These are phyloP conservation scores for Eumaeus atala DNA, from an alignment of 1,140 invertebrate genomes.

Conservation along the genomic window DNA sequence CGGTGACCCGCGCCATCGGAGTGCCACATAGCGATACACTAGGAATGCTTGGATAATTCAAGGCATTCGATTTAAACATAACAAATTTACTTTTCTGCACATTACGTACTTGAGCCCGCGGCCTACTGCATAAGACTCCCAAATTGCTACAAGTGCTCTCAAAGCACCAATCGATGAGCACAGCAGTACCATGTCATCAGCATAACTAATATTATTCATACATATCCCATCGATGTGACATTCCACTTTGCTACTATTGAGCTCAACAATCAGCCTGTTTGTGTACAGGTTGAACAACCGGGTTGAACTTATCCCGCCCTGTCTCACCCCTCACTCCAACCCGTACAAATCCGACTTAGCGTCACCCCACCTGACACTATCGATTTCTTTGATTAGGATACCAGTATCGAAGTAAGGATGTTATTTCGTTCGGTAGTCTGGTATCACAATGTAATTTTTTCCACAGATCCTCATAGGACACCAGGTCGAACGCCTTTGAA, in stretches of 20 bases:
- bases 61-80: constrained; percentile 1
- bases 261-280: constrained; percentile 3
- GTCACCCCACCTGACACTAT: neutral
- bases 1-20: neutral
- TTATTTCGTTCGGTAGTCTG: neutral
- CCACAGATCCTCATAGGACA: constrained; percentile 1
- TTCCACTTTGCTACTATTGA: neutral
- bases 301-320: constrained; percentile 7
- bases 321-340: constrained; percentile 9
- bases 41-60: constrained; percentile 1
- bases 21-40: neutral
- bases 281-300: neutral
- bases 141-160: neutral
- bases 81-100: neutral
- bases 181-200: constrained; percentile 10
- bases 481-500: constrained; percentile 3
- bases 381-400: neutral
- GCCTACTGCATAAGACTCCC: neutral
- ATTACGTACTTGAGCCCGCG: constrained; percentile 1
- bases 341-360: neutral
- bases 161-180: neutral
- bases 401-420: neutral
- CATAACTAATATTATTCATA: constrained; percentile 10
- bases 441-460: neutral
- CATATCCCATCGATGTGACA: neutral